These are phyloP conservation scores for Mimachlamys varia DNA, from an alignment of 2,888 invertebrate species.

Conservation along the genomic window DNA sequence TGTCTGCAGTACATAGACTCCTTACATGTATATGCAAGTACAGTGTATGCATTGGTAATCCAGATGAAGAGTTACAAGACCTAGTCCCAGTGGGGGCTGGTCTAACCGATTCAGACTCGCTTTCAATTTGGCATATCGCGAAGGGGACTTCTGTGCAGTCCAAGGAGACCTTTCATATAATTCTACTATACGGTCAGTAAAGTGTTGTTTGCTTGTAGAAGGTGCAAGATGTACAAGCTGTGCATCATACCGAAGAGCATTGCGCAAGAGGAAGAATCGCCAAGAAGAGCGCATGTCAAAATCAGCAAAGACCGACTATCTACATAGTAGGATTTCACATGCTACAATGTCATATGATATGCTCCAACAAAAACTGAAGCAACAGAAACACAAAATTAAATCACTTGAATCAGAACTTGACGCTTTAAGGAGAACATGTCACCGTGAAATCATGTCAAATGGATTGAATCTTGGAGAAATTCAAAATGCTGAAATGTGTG, in stretches of 20 bases:
- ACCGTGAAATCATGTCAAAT: not conserved
- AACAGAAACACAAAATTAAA: constrained; percentile 51
- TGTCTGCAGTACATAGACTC: constrained; percentile 17
- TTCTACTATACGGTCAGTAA: constrained; percentile 40
- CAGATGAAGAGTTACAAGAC: constrained; percentile 39
- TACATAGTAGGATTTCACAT: no score
- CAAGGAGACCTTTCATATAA: constrained; percentile 23
- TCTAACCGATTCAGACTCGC: not conserved
- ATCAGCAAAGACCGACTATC: no score
- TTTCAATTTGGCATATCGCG: constrained; percentile 40
- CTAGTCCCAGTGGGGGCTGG: constrained; percentile 43
- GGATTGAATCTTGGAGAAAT: constrained; percentile 29
- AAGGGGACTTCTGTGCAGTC: constrained; percentile 44
- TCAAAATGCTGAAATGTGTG: constrained; percentile 41
- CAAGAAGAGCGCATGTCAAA: not conserved
- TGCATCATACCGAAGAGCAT: not conserved
- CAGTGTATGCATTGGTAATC: constrained; percentile 49
- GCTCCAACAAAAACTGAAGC: constrained; percentile 37
- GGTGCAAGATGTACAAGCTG: constrained; percentile 41
- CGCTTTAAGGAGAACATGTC: constrained; percentile 38
- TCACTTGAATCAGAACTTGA: constrained; percentile 37
- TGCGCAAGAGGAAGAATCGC: not conserved
- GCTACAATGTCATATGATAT: constrained; percentile 40
- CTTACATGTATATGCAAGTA: constrained; percentile 8
- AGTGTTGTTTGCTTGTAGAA: constrained; percentile 38